Evolutionary conservation across 2,888 invertebrate species (phyloP).

Genomic region (Microctonus aethiopoides): DNA sequence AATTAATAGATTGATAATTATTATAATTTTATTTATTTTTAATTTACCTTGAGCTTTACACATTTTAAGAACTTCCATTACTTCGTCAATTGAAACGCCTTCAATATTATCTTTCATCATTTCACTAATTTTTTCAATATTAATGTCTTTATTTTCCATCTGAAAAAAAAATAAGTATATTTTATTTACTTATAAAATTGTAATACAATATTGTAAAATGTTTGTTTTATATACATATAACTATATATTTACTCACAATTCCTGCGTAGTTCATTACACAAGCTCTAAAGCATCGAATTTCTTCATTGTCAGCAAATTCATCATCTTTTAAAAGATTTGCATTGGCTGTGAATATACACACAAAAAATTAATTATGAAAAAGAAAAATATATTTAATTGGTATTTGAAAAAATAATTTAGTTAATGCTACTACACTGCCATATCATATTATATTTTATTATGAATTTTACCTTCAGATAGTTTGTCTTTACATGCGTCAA

Average conservation of each 20-base stretch:
- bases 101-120: slow-evolving; percentile 23
- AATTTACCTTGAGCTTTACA: slow-evolving; percentile 33
- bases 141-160: slow-evolving; percentile 29
- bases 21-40: background rate
- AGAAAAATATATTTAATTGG: background rate
- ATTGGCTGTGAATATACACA: slow-evolving; percentile 21
- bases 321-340: slow-evolving; percentile 9
- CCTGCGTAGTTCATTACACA: slow-evolving; percentile 30
- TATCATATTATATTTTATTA: background rate
- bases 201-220: background rate
- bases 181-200: background rate
- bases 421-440: background rate
- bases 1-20: background rate
- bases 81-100: background rate
- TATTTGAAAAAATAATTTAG: background rate
- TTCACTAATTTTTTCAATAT: slow-evolving; percentile 34
- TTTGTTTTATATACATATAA: background rate
- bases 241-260: slow-evolving; percentile 34
- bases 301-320: slow-evolving; percentile 24
- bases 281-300: slow-evolving; percentile 36
- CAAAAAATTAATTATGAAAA: background rate
- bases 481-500: slow-evolving; percentile 33
- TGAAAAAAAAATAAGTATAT: slow-evolving; percentile 15
- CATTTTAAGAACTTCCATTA: slow-evolving; percentile 11
- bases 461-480: slow-evolving; percentile 35